Evolutionary conservation across 2,113 vertebrate species (phyloP), one percentile per base, ranked within the genome.

Genomic region (Arvicanthis niloticus): DNA sequence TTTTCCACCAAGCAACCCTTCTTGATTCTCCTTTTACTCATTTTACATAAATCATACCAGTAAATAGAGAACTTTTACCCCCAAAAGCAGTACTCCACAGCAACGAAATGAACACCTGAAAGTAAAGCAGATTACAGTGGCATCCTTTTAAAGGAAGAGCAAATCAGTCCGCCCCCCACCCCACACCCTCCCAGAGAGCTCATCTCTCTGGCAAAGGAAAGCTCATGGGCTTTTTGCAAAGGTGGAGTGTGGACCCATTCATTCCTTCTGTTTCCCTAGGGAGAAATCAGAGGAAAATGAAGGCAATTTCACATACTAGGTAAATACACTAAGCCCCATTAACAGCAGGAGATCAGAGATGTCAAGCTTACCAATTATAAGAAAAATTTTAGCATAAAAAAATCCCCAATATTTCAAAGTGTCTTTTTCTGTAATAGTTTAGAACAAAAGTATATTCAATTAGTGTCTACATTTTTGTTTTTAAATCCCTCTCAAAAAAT

Each of bases 21-120:
- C 53, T 42, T 70, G 70, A 90, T 90, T 89, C 93, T 97, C 89
- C 96, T 98, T 98, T 89, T 93, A 92, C 82, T 96, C 62, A 56
- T 76, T 89, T 97, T 78, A 87, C 42, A 89, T 73, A 98, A 98
- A 95, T 84, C 87, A 86, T 90, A 97, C 93, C 97, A 93, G 98
- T 92, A 92, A 97, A 93, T 81, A 82, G 96, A 76, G 80, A 82
- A 89, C 42, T 26, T 16, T 40, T 12, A 16, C 42, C 24, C 40
- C 8, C 8, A 13, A 97, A 87, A 92, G 85, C 95, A 58, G 62
- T 62, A 87, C 93, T 98, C 95, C 91, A 93, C 93, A 21, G 70
- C 94, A 89, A 98, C 96, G 96, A 97, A 97, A 98, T 93, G 98
- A 97, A 97, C 94, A 97, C 97, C 97, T 97, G 98, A 98, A 95